phyloP scores from a whole-genome alignment of 2,888 invertebrate genomes.

The Mesorhabditis sp. region DNA sequence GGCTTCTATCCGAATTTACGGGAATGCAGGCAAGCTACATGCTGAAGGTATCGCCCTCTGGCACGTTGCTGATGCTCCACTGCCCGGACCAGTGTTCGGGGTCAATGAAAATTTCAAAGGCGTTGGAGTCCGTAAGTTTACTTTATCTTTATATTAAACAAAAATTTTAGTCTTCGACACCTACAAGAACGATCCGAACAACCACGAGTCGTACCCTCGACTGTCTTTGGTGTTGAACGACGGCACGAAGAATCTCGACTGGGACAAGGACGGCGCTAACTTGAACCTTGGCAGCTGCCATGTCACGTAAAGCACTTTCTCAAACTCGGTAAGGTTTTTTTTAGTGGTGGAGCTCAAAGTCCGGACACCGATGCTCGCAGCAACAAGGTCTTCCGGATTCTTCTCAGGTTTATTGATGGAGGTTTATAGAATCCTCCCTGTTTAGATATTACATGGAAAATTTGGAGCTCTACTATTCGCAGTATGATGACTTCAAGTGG shows the following conservation, averaged over 20 bases:
- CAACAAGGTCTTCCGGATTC: constrained; percentile 1
- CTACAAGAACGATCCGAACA: constrained; percentile 4
- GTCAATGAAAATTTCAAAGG: constrained; percentile 6
- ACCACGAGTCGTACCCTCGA: neutral
- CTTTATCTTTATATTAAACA: neutral
- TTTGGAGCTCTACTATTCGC: neutral
- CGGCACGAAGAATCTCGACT: neutral
- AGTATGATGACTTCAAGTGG: constrained; percentile 4
- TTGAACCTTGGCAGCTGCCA: neutral
- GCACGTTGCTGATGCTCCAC: neutral
- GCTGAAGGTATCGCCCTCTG: constrained; percentile 1
- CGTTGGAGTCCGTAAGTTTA: neutral
- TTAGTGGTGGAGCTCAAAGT: constrained; percentile 1
- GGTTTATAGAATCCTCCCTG: neutral
- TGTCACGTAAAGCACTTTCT: neutral
- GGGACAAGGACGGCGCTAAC: constrained; percentile 2
- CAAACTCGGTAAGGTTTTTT: neutral
- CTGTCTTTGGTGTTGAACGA: neutral
- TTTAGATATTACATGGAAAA: constrained; percentile 4
- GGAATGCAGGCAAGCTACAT: neutral
- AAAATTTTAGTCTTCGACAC: constrained; percentile 5
- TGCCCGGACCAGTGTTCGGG: neutral
- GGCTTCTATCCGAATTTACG: constrained; percentile 3
- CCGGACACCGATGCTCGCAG: neutral
- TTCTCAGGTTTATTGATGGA: neutral